phyloP scores from a whole-genome alignment of 2,113 vertebrate genomes.

The Psilopsiagon aurifrons region DNA sequence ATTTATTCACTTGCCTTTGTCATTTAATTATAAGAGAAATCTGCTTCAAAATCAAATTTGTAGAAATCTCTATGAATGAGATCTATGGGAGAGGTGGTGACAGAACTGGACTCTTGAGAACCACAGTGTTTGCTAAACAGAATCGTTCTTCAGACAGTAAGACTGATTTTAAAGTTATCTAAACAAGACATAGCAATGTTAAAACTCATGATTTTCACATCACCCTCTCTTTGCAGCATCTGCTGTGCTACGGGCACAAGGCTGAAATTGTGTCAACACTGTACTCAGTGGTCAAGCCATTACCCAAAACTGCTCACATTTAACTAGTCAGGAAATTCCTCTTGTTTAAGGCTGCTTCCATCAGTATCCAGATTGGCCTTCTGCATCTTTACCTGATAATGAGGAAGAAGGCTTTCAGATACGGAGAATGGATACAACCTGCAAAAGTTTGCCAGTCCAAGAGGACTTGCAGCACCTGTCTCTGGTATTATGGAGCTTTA shows the following conservation, averaged over 20 bases:
- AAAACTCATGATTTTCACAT: neutral
- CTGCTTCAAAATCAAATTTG: neutral
- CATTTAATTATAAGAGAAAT: neutral
- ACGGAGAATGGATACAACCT: neutral
- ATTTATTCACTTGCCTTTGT: neutral
- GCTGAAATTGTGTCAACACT: neutral
- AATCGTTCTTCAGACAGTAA: neutral
- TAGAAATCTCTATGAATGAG: neutral
- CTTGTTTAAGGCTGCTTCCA: neutral
- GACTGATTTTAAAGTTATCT: neutral
- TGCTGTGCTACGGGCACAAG: neutral
- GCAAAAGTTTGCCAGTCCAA: neutral
- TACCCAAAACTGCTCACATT: neutral
- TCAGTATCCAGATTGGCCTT: neutral
- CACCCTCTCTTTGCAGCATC: neutral
- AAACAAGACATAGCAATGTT: neutral
- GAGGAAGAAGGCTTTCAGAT: neutral
- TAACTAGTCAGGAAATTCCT: neutral
- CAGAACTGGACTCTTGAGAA: neutral
- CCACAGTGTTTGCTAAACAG: neutral
- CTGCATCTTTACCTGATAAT: neutral
- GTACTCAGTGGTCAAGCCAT: neutral
- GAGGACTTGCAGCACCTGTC: neutral
- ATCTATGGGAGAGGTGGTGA: neutral
- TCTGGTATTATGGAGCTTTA: neutral